phyloP scores from a whole-genome alignment of 2,888 invertebrate species.

The Melinaea marsaeus region DNA sequence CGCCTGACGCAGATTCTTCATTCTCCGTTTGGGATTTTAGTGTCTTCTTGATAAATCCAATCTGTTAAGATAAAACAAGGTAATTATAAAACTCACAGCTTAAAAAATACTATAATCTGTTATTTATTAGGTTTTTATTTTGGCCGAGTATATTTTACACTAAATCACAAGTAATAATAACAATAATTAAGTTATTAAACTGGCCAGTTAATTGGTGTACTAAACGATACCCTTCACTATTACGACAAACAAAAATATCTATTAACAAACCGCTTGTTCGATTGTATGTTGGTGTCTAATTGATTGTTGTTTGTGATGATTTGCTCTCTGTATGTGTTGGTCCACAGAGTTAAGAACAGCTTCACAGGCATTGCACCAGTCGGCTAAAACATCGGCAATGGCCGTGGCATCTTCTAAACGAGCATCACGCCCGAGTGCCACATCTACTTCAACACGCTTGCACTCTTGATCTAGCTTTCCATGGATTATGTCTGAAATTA shows the following conservation, averaged over 20 bases:
- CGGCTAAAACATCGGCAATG: constrained; percentile 88
- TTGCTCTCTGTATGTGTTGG: constrained; percentile 91
- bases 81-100: no score
- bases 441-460: constrained; percentile 94
- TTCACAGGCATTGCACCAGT: constrained; percentile 94
- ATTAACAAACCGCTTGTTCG: constrained; percentile 85
- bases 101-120: no score
- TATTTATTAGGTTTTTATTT: no score
- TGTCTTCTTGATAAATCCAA: constrained; percentile 91
- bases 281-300: constrained; percentile 88
- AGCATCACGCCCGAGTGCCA: constrained; percentile 95
- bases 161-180: no score
- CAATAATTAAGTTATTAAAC: no score
- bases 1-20: constrained; percentile 91
- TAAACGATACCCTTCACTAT: background rate
- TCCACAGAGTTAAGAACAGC: constrained; percentile 93
- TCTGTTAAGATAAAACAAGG: constrained; percentile 66
- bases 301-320: constrained; percentile 88
- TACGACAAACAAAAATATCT: constrained; percentile 59
- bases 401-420: constrained; percentile 88
- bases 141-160: no score
- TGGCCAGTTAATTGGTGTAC: no score
- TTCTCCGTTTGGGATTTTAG: constrained; percentile 90
- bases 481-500: constrained; percentile 88
- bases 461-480: constrained; percentile 98